Percentiles rank a stretch among this genome's conserved stretches.
phyloP scores from a whole-genome alignment of 2,797 vertebrate genomes.

The Hyperoplus lanceolatus region DNA sequence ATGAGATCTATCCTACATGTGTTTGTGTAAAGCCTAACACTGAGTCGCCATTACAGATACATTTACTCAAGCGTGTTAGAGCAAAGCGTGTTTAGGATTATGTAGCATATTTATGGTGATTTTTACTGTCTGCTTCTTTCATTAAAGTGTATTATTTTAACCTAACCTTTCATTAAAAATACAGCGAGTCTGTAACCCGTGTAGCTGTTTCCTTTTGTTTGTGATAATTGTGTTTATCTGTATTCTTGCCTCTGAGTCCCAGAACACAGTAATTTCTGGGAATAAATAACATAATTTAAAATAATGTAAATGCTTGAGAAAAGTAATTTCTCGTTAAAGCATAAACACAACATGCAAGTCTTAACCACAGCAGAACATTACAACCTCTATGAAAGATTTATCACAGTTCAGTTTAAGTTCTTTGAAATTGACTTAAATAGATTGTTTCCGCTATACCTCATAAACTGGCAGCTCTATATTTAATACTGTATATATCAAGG shows the following conservation, averaged over 20 bases:
- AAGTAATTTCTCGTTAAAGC: neutral
- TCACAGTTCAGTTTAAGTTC: too few species aligned
- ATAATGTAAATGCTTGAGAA: neutral
- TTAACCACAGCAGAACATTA: neutral
- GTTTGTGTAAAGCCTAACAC: slow-evolving; percentile 72
- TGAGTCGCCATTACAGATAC: slow-evolving; percentile 71
- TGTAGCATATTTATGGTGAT: slow-evolving; percentile 84
- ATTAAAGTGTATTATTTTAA: slow-evolving; percentile 85
- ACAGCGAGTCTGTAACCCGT: slow-evolving; percentile 66
- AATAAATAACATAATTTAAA: neutral
- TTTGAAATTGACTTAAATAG: too few species aligned
- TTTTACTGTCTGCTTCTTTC: slow-evolving; percentile 80
- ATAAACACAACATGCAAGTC: too few species aligned
- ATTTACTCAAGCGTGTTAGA: slow-evolving; percentile 77
- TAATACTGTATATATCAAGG: too few species aligned
- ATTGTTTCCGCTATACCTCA: neutral
- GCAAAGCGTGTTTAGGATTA: slow-evolving; percentile 74
- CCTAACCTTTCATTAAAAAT: slow-evolving; percentile 82
- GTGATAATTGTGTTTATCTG: neutral
- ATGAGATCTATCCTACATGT: slow-evolving; percentile 66
- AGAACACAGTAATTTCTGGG: neutral
- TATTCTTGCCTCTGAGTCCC: too few species aligned
- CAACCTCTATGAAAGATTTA: neutral
- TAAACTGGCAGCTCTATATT: neutral
- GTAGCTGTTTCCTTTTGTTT: neutral